Base-by-base conservation (phyloP, 2,113 vertebrate species). In the Nothocercus nigrocapillus region DNA sequence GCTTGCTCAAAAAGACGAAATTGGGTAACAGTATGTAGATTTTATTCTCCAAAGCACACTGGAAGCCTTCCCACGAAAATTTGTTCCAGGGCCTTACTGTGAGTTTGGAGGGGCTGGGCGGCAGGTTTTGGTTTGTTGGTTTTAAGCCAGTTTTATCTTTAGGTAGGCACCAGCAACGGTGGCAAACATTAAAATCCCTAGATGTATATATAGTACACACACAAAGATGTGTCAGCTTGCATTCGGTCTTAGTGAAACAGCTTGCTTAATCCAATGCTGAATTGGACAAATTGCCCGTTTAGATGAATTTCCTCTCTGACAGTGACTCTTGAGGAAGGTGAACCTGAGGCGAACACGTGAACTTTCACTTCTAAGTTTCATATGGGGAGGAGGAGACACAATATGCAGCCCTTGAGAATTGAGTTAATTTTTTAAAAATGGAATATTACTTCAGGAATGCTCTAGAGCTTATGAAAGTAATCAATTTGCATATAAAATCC, bases 401-500 rank as follows among this genome's bases (percentile, higher is more conserved):
- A 94, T 88, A 72, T 79, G 85, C 70, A 84, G 74, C 96, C 93
- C 94, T 78, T 89, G 90, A 96, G 92, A 94, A 90, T 82, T 95
- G 66, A 90, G 77, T 93, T 95, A 94, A 91, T 95, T 97, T 96
- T 64, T 20, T 11, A 62, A 78, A 93, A 90, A 72, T 0, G 11
- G 64, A 76, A 13, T 89, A 94, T 84, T 88, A 88, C 74, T 95
- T 89, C 86, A 79, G 73, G 66, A 96, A 95, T 95, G 53, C 94
- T 96, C 93, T 90, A 82, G 94, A 96, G 95, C 77, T 96, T 96
- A 62, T 86, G 82, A 96, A 94, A 94, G 89, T 97, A 96, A 97
- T 96, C 92, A 97, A 93, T 96, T 96, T 97, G 94, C 94, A 96
- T 97, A 92, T 92, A 94, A 96, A 96, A 94, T 90, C 92, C 83